Percentiles rank a stretch among this genome's conserved stretches.
These are phyloP conservation scores for Hiodon alosoides DNA, from an alignment of 2,113 vertebrate genomes.

Conservation along the genomic window DNA sequence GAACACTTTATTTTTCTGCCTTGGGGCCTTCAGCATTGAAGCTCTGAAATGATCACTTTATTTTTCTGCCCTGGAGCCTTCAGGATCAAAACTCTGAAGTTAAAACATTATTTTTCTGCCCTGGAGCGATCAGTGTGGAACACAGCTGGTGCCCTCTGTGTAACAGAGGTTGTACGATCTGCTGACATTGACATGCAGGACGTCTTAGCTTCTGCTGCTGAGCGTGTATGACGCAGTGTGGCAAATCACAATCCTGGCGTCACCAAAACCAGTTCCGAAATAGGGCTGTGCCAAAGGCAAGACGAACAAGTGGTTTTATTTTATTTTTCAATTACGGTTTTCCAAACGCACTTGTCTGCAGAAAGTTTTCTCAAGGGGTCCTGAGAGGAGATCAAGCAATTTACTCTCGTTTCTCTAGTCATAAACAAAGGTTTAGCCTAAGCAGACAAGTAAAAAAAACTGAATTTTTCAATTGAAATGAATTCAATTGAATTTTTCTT, in stretches of 20 bases:
- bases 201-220: neutral
- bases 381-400: conserved; percentile 44
- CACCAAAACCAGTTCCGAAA: too few species aligned
- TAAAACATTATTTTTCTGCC: too few species aligned
- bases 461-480: too few species aligned
- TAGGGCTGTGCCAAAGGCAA: too few species aligned
- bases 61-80: too few species aligned
- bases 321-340: conserved; percentile 16
- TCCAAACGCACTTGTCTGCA: conserved; percentile 1
- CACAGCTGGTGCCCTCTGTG: neutral
- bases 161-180: neutral
- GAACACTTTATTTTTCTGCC: too few species aligned
- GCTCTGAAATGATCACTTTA: too few species aligned
- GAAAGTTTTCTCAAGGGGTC: conserved; percentile 33
- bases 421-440: conserved; percentile 34
- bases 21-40: too few species aligned
- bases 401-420: conserved; percentile 49
- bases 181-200: neutral
- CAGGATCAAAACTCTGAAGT: too few species aligned
- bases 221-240: too few species aligned
- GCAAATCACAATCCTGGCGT: too few species aligned
- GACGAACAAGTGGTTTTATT: conserved; percentile 11
- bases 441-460: neutral
- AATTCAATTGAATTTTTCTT: neutral
- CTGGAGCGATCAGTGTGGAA: too few species aligned